Conservation (phyloP, 92 coral and sea anemone genomes). For the Bergia sp. region DNA sequence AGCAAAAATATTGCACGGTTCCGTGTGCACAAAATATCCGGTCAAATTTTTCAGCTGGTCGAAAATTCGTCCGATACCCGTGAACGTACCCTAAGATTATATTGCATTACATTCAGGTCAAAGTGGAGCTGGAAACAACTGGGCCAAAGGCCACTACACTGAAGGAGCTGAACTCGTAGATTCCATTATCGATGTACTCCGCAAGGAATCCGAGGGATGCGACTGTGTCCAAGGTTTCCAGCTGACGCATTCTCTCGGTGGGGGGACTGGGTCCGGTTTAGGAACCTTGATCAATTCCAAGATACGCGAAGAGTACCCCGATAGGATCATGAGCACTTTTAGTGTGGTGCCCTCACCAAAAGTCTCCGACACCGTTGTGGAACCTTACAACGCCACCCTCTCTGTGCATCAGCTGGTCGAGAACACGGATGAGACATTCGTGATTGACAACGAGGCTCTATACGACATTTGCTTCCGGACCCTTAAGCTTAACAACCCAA, state of each 20-base stretch:
- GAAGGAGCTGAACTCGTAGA: slow-evolving; percentile 95
- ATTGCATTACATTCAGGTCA: slow-evolving; percentile 50
- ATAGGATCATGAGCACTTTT: slow-evolving; percentile 87
- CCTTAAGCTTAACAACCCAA: slow-evolving; percentile 86
- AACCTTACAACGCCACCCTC: slow-evolving; percentile 94
- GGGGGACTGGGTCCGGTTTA: slow-evolving; percentile 96
- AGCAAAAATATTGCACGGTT: not conserved
- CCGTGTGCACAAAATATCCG: too few relatives aligned
- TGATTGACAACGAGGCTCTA: slow-evolving; percentile 95
- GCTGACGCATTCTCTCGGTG: slow-evolving; percentile 95
- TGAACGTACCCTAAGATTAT: not conserved
- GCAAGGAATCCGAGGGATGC: slow-evolving; percentile 90
- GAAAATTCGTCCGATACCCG: too few relatives aligned
- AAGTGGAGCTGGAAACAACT: slow-evolving; percentile 88
- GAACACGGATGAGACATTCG: slow-evolving; percentile 90
- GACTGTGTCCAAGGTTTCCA: slow-evolving; percentile 96
- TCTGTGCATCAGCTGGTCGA: slow-evolving; percentile 95
- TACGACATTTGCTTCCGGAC: slow-evolving; percentile 95
- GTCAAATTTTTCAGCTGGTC: too few relatives aligned
- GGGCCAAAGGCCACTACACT: slow-evolving; percentile 94
- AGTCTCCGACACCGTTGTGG: slow-evolving; percentile 92
- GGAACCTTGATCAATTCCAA: slow-evolving; percentile 88
- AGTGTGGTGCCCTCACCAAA: slow-evolving; percentile 97
- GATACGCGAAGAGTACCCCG: slow-evolving; percentile 94
- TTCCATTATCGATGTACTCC: slow-evolving; percentile 84